Base-by-base conservation (phyloP, 2,888 invertebrate species). In the Tenthredo distinguenda region DNA sequence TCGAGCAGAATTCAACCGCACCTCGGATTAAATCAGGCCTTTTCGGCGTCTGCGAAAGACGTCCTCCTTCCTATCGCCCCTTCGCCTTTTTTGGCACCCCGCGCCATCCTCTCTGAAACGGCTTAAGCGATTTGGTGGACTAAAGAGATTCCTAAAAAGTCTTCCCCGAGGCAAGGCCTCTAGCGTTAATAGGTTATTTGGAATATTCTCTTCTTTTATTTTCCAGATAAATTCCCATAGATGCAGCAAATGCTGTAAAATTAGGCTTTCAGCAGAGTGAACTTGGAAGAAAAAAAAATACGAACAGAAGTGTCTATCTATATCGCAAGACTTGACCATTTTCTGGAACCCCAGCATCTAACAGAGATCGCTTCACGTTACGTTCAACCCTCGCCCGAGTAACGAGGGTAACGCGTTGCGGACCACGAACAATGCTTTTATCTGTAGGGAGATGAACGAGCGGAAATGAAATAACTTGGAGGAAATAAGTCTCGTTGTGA, bases 391-490 rank as follows among this genome's bases (percentile, higher is more conserved):
- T 12, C 50, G 34, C 50, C 34, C 31, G 34, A 47, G 18, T n/a
- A 34, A 26, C 18, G n/a, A 55, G 77, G 50, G 50, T 34, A 34
- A 77, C 77, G 77, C 77, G 50, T 26, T 55, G 77, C 55, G 55
- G 31, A 50, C 50, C n/a, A 12, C 71, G 72, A 84, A 72, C 84
- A 84, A 84, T 84, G 84, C 68, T 72, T 72, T 84, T 71, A 72
- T 55, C 72, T 37, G 37, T 31, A 15, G 71, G 55, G 47, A 72
- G 77, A 84, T 68, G 47, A 84, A 84, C 10, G 62, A 84, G 76
- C 84, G 84, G 76, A 84, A 76, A 84, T 84, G 76, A 84, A 76
- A 84, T 84, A 84, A 76, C 76, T 84, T 26, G 43, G 12, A 76
- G 76, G 74, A 84, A 84, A 77, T 84, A 84, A 84, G 62, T 84